phyloP scores from a whole-genome alignment of 2,797 vertebrate species.

The Cyprinodon diabolis region DNA sequence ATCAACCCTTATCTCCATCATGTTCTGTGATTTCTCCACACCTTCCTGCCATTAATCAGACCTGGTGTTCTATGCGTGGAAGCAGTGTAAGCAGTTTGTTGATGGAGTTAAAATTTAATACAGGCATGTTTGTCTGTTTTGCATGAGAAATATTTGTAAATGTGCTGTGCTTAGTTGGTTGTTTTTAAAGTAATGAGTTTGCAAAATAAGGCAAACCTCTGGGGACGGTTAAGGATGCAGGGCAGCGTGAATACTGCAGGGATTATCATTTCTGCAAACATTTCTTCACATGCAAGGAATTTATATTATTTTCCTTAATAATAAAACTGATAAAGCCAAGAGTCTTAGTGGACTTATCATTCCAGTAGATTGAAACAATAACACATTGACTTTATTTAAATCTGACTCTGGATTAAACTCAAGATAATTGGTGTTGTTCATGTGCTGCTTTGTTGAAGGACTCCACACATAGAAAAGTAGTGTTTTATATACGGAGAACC shows the following conservation, averaged over 20 bases:
- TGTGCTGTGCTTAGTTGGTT: slow-evolving; percentile 44
- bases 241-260: slow-evolving; percentile 10
- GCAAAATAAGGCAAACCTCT: slow-evolving; percentile 32
- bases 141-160: slow-evolving; percentile 27
- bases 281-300: slow-evolving; percentile 13
- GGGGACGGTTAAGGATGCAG: slow-evolving; percentile 26
- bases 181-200: slow-evolving; percentile 36
- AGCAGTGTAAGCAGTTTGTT: slow-evolving; percentile 43
- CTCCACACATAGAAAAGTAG: neutral
- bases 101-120: slow-evolving; percentile 36
- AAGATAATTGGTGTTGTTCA: neutral
- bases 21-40: neutral
- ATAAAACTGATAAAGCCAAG: neutral
- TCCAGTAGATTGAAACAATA: neutral
- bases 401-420: neutral
- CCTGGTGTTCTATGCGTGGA: slow-evolving; percentile 15
- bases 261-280: slow-evolving; percentile 16
- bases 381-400: neutral
- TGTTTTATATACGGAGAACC: neutral
- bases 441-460: neutral
- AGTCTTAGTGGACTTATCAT: neutral
- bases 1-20: slow-evolving; percentile 23
- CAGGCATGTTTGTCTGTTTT: slow-evolving; percentile 31
- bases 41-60: slow-evolving; percentile 33
- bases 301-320: slow-evolving; percentile 1